These are phyloP conservation scores for Pluvialis apricaria DNA, from an alignment of 2,113 vertebrate species.

Conservation along the genomic window DNA sequence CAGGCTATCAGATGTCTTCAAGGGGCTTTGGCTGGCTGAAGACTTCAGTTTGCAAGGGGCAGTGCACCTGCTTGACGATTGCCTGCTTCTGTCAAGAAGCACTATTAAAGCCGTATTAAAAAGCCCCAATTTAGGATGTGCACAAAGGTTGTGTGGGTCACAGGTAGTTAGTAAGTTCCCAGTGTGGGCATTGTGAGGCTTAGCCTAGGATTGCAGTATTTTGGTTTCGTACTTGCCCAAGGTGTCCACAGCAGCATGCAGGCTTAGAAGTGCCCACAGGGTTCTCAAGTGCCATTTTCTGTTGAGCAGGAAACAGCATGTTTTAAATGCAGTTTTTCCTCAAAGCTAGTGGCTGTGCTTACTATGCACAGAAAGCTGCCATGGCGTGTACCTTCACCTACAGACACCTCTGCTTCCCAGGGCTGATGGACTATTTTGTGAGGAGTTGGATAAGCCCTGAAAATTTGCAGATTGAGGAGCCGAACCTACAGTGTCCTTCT, in stretches of 20 bases:
- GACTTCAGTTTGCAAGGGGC: neutral
- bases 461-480: neutral
- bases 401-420: neutral
- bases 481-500: neutral
- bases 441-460: neutral
- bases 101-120: neutral
- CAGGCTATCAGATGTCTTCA: neutral
- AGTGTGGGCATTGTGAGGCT: neutral
- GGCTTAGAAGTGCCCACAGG: neutral
- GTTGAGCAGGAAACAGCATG: neutral
- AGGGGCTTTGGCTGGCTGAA: neutral
- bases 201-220: neutral
- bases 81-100: neutral
- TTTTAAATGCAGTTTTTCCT: neutral
- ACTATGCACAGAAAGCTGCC: neutral
- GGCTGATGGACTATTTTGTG: neutral
- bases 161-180: neutral
- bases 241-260: neutral
- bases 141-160: neutral
- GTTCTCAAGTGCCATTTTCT: neutral
- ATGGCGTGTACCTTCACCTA: neutral
- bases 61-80: neutral
- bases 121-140: neutral
- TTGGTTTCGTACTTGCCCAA: neutral
- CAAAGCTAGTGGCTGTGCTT: neutral